Base-by-base conservation (phyloP, 2,113 vertebrate species). In the Polyodon spathula region DNA sequence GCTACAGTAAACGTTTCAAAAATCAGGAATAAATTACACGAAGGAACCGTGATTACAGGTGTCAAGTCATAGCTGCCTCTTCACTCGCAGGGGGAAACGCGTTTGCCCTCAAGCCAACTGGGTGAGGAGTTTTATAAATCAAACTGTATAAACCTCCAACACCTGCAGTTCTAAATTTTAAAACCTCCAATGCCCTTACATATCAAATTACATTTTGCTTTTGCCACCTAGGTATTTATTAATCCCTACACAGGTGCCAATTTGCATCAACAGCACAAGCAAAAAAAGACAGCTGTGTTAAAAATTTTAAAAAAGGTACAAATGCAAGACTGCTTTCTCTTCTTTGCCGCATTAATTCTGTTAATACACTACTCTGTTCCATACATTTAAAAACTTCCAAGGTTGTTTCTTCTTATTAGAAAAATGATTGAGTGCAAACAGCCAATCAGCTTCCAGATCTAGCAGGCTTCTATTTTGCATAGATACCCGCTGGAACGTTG, bases 61-160 rank as follows among this genome's bases (percentile, higher is more conserved):
- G 56, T 65, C 56, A 51, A 50, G 39, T 40, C 50, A 48, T 51
- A 41, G 58, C 10, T 55, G 61, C 55, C 57, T 16, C 50, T 68
- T 71, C 59, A 54, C 43, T 44, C 37, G 40, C 27, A 61, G 67
- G 63, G 48, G 63, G 64, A 15, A 16, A 63, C 42, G 57, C 56
- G 54, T 70, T 58, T 60, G 60, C 59, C 14, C 44, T 52, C 44
- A 69, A 53, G 54, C 60, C 65, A 66, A 46, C 65, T 68, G 56
- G 58, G 73, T 73, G 81, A 76, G 73, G 74, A 70, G 71, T 69
- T 82, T 27, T 76, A 76, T 54, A 68, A 60, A 68, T 62, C 63
- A 58, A 58, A 55, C 53, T 17, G 7, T 38, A 12, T 17, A 55
- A 55, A 55, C 9, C 54, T 60, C 69, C 69, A 71, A 63, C 76